Base-by-base conservation (phyloP, 2,888 invertebrate species). In the Perithous albicinctus region DNA sequence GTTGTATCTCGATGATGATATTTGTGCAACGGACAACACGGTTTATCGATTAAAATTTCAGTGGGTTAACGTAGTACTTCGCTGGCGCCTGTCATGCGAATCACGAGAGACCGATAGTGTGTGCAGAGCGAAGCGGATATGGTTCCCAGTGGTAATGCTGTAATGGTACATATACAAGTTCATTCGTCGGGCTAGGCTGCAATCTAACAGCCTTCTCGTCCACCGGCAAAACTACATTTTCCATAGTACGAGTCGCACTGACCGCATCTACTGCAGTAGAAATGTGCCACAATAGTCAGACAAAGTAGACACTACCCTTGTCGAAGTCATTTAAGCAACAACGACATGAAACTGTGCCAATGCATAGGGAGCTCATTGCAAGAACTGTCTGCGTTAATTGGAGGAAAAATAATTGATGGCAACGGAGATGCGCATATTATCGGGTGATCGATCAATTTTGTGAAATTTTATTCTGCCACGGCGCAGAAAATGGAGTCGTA, bases 141-240 rank as follows among this genome's bases (percentile, higher is more conserved):
- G 72, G 59, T 56, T 56, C 59, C 72, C 72, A 72, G 29, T 72
- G 56, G 59, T 59, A 43, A 59, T 59, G 70, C 29, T 32, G 18
- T 26, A 29, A 23, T n/a, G 15, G 23, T 41, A n/a, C 56, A 29
- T 18, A 26, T 41, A 70, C 56, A 59, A 59, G 72, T 41, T 46
- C 72, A 46, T 46, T 72, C 20, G 59, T 18, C 59, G 29, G 41
- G n/a, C 20, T 20, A 43, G 32, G 12, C 59, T 59, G 23, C 72
- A 43, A 70, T 70, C 26, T 56, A 70, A 41, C 56, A 38, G 26
- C 10, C 7, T 56, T 70, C 38, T 12, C 56, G 41, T 26, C 18
- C 29, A 43, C 26, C 29, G 70, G 41, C 12, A 35, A 69, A 69
- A 70, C 70, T 18, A 70, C 70, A 56, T 70, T 56, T 56, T 48